Evolutionary conservation across 2,797 vertebrate genomes (phyloP), one percentile per base, ranked within the genome.

Genomic region (Ptychobarbus kaznakovi): DNA sequence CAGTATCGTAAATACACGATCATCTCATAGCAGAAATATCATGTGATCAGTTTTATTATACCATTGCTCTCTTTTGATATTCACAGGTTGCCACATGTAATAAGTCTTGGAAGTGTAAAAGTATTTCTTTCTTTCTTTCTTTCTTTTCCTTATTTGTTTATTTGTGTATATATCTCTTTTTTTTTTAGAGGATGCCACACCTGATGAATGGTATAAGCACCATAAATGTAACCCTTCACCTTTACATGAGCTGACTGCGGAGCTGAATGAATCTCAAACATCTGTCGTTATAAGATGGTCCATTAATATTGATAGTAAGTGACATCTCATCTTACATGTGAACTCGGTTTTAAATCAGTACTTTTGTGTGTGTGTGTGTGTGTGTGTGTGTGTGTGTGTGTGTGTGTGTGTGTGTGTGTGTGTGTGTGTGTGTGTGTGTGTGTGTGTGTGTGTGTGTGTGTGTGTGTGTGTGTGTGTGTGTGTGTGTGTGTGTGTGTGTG

Each of bases 271-370:
- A 82, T 1, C 8, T n/a, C 15, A 2, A 35, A 15, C 56, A 25
- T 94, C 72, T 10, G 78, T 95, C 88, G 94, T 95, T 70, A 89
- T 97, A 89, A 95, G 93, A 87, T 97, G 96, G 96, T 91, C 90
- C 32, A 89, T 97, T 81, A 92, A 91, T 42, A 89, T 94, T 86
- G 95, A 97, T 79, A 92, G 96, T 97, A 91, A 88, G 92, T 91
- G 20, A 25, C 25, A 49, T 73, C 20, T 73, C 72, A 61, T 40
- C 13, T 70, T 38, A 49, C 74, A 42, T n/a, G n/a, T n/a, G n/a
- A n/a, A n/a, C n/a, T n/a, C n/a, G n/a, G n/a, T n/a, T n/a, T n/a
- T n/a, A n/a, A n/a, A n/a, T n/a, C n/a, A n/a, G n/a, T n/a, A n/a
- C n/a, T n/a, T n/a, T n/a, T n/a, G n/a, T n/a, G n/a, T n/a, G n/a